Conservation (phyloP, 2,888 invertebrate genomes). For the Thysanoteuthis rhombus region DNA sequence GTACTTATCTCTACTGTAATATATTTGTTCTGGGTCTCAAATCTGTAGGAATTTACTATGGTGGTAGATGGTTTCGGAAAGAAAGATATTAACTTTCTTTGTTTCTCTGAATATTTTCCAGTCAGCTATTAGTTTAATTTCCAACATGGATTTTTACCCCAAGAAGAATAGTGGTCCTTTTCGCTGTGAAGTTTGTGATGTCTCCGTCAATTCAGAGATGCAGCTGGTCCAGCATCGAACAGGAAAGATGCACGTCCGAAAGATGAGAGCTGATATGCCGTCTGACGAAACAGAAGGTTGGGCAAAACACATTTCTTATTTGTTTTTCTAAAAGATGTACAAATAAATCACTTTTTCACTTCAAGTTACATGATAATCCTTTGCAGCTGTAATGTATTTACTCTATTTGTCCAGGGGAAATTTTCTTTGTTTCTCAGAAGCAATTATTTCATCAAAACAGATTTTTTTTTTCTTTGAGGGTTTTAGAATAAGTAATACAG, state of each 20-base stretch:
- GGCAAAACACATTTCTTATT: neutral
- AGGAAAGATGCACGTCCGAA: conserved; percentile 22
- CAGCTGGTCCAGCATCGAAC: conserved; percentile 29
- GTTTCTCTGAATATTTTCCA: conserved; percentile 12
- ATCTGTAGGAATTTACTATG: neutral
- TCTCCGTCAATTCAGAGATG: conserved; percentile 22
- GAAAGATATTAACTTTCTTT: neutral
- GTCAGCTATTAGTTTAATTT: neutral
- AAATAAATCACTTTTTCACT: neutral
- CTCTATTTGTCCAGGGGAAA: too few relatives aligned
- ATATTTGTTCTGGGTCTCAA: neutral
- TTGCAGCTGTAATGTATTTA: too few relatives aligned
- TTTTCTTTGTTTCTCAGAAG: too few relatives aligned
- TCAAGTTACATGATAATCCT: too few relatives aligned
- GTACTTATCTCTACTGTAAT: too few relatives aligned
- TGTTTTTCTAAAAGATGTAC: neutral
- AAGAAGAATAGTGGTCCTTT: neutral
- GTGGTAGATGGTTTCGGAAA: neutral
- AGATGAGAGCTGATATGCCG: conserved; percentile 14
- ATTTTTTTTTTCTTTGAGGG: too few relatives aligned
- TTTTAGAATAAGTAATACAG: too few relatives aligned
- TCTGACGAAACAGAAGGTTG: neutral
- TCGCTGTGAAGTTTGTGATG: conserved; percentile 29
- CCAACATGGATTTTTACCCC: conserved; percentile 20
- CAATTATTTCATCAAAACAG: too few relatives aligned